Evolutionary conservation across 2,888 invertebrate genomes (phyloP), one percentile per base, ranked within the genome.

Genomic region (Nematopogon swammerdamellus): DNA sequence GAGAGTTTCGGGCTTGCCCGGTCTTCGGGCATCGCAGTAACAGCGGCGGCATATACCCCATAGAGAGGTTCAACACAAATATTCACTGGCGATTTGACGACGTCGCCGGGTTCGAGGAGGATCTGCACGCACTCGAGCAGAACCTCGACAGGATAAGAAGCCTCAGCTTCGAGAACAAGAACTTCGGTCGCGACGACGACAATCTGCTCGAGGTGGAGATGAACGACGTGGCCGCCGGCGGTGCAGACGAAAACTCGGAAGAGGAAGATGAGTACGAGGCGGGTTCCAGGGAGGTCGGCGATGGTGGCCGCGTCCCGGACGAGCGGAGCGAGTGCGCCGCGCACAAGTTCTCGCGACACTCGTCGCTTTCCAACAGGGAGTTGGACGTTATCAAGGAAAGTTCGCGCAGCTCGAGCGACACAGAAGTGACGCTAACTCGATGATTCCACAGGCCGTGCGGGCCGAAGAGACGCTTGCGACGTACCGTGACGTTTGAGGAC

Each of bases 11-110:
- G 60, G 75, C 74, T 57, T 79, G 79, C 61, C 79, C 77, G 73
- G 70, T 77, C 55, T 72, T 75, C 71, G 80, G 80, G 68, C 79
- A 79, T 60, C 77, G 79, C 70, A 80, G 80, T 57, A 79, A 79
- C 70, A 80, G 80, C 58, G 65, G 79, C 64, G 69, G 75, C 46
- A 66, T 77, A 59, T 79, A 76, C 58, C 75, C 79, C 4, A 62
- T 76, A 20, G 80, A 79, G 62, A 75, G 75, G 60, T 79, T 80
- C 58, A 77, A 72, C 60, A 72, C 79, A 19, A 77, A 72, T 54
- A 71, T 80, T 49, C 75, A 76, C 56, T 80, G 80, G 80, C 75
- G 72, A 54, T 80, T 80, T 52, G 75, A 77, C 50, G 79, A 76
- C 47, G 67, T 71, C 0, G 63, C 65, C 2, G 70, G 66, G 52